Evolutionary conservation across 1,140 invertebrate genomes (phyloP).

Genomic region (Aplysia californica): DNA sequence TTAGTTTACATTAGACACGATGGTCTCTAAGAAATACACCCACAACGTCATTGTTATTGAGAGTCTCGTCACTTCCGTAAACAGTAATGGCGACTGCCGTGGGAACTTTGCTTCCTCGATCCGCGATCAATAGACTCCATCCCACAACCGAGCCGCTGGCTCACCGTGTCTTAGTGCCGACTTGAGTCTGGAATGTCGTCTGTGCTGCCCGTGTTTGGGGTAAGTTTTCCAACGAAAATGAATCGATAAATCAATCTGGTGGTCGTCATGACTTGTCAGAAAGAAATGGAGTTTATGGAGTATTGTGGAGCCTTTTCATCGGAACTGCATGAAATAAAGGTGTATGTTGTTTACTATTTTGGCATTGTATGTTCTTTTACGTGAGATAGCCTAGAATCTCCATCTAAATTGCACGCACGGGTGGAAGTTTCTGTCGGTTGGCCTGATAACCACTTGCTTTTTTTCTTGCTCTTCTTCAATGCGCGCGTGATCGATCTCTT

Average conservation of each 20-base stretch:
- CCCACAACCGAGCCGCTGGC: neutral
- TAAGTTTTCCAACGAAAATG: conserved; percentile 16
- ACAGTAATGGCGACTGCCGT: conserved; percentile 39
- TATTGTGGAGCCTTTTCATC: neutral
- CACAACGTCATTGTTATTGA: conserved; percentile 24
- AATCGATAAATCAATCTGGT: conserved; percentile 23
- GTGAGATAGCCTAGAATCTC: too few species aligned
- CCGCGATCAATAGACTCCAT: conserved; percentile 20
- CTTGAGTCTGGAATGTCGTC: neutral
- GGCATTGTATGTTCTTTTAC: too few species aligned
- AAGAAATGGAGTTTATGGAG: too few species aligned
- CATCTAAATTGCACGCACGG: too few species aligned
- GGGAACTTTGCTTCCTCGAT: conserved; percentile 13
- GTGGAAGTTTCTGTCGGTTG: too few species aligned
- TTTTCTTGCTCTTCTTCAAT: too few species aligned
- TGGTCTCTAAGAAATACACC: conserved; percentile 17
- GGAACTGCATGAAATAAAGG: too few species aligned
- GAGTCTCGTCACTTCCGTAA: conserved; percentile 49
- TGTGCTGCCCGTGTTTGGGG: conserved; percentile 25
- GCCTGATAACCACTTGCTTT: too few species aligned
- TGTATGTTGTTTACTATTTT: too few species aligned
- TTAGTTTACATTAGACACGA: conserved; percentile 39
- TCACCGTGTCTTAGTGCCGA: conserved; percentile 16
- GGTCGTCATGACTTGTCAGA: conserved; percentile 19
- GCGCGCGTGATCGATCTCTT: too few species aligned